These are phyloP conservation scores for Perca flavescens DNA, from an alignment of 2,113 vertebrate species.

Conservation along the genomic window DNA sequence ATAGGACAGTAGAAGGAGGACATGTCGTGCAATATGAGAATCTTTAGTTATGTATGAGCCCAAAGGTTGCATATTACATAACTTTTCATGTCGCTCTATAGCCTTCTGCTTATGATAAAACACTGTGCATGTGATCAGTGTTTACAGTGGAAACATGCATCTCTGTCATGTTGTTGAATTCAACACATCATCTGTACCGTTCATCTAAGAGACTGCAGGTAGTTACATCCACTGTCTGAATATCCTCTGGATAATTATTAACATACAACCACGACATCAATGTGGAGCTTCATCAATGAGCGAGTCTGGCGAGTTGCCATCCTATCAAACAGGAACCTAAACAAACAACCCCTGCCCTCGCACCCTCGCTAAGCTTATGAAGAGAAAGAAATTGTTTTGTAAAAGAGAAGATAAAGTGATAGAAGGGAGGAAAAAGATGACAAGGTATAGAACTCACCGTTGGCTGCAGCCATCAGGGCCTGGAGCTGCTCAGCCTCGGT, in stretches of 20 bases:
- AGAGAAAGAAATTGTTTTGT: background rate
- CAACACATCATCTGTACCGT: conserved; percentile 52
- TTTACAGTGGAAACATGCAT: conserved; percentile 65
- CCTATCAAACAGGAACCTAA: conserved; percentile 42
- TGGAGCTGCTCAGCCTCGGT: conserved; percentile 98
- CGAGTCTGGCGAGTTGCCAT: conserved; percentile 41
- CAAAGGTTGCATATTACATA: conserved; percentile 17
- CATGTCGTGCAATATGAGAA: conserved; percentile 7
- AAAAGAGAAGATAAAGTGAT: background rate
- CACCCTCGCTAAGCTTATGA: background rate
- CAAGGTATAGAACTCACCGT: conserved; percentile 84
- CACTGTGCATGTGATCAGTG: conserved; percentile 47
- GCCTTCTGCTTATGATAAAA: conserved; percentile 49
- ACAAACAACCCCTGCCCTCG: conserved; percentile 27
- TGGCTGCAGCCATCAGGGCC: conserved; percentile 97
- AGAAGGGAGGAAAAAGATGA: background rate
- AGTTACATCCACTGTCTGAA: background rate
- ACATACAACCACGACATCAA: conserved; percentile 15
- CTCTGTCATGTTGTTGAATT: conserved; percentile 55
- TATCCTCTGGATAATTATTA: background rate
- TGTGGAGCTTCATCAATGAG: conserved; percentile 59
- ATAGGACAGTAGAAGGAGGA: conserved; percentile 14
- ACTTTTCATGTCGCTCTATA: background rate
- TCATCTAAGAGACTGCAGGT: conserved; percentile 22
- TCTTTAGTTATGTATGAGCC: background rate